These are phyloP conservation scores for Euborellia annulipes DNA, from an alignment of 1,140 invertebrate species.

Conservation along the genomic window DNA sequence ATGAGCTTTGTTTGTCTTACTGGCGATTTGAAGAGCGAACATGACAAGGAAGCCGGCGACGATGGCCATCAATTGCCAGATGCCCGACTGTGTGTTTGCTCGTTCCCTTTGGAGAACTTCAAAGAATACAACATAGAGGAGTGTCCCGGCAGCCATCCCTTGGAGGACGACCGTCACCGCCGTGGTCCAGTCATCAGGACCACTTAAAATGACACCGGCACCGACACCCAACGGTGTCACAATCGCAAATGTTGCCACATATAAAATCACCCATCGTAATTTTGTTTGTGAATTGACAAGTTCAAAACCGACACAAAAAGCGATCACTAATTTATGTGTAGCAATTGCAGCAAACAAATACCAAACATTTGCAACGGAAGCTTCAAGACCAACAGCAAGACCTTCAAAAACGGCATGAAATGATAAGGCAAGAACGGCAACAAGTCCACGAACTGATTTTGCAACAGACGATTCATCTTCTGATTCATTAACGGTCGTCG, in stretches of 20 bases:
- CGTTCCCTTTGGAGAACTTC: slow-evolving; percentile 69
- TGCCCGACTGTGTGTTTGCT: slow-evolving; percentile 43
- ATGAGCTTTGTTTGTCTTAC: slow-evolving; percentile 49
- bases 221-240: slow-evolving; percentile 53
- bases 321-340: slow-evolving; percentile 58
- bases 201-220: slow-evolving; percentile 36
- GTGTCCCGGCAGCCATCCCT: slow-evolving; percentile 70
- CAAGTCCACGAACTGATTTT: slow-evolving; percentile 38
- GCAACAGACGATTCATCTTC: slow-evolving; percentile 16
- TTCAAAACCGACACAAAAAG: slow-evolving; percentile 50
- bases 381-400: slow-evolving; percentile 59
- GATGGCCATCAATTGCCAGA: slow-evolving; percentile 51
- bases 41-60: slow-evolving; percentile 58
- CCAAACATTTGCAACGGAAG: slow-evolving; percentile 40
- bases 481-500: background rate
- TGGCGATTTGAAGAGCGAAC: slow-evolving; percentile 54
- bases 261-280: slow-evolving; percentile 36
- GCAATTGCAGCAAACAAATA: slow-evolving; percentile 53
- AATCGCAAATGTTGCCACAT: slow-evolving; percentile 41
- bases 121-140: slow-evolving; percentile 83
- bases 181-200: slow-evolving; percentile 5
- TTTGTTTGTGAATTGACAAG: slow-evolving; percentile 46
- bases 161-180: slow-evolving; percentile 40
- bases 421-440: slow-evolving; percentile 57
- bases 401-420: slow-evolving; percentile 73